A percentile compares a stretch with the other conserved stretches of the same genome.
Conservation (phyloP, 2,113 vertebrate species). For the Strix uralensis region DNA sequence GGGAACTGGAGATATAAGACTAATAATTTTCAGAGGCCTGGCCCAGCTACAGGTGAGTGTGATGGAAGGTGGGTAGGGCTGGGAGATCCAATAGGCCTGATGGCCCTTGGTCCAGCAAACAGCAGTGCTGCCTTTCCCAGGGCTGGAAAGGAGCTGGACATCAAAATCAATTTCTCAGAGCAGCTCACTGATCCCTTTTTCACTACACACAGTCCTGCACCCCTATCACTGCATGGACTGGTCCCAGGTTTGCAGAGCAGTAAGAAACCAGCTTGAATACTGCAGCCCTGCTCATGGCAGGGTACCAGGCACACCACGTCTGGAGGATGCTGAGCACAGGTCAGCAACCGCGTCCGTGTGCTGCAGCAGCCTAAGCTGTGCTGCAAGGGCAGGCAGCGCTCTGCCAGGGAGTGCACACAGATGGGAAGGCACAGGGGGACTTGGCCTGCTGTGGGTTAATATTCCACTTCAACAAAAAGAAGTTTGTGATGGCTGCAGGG, state of each 20-base stretch:
- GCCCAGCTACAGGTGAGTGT: background rate
- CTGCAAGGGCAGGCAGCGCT: background rate
- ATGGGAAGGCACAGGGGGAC: background rate
- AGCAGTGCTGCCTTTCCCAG: background rate
- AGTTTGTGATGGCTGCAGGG: background rate
- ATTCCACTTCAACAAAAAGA: background rate
- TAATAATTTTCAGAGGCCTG: background rate
- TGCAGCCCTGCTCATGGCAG: background rate
- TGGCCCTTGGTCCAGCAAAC: background rate
- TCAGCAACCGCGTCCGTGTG: background rate
- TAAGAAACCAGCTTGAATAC: background rate
- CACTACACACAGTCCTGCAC: background rate
- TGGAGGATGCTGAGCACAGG: background rate
- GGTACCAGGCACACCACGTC: background rate
- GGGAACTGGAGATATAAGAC: background rate
- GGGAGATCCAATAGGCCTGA: background rate
- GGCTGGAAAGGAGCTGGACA: background rate
- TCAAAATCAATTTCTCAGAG: background rate
- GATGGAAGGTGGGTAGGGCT: background rate
- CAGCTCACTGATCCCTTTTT: background rate
- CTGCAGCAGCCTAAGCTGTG: background rate
- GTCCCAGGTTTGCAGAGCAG: background rate
- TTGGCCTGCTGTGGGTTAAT: background rate
- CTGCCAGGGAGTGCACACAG: background rate
- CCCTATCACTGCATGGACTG: background rate